phyloP scores from a whole-genome alignment of 1,140 invertebrate genomes.

The Yoshiicerus persimilis region DNA sequence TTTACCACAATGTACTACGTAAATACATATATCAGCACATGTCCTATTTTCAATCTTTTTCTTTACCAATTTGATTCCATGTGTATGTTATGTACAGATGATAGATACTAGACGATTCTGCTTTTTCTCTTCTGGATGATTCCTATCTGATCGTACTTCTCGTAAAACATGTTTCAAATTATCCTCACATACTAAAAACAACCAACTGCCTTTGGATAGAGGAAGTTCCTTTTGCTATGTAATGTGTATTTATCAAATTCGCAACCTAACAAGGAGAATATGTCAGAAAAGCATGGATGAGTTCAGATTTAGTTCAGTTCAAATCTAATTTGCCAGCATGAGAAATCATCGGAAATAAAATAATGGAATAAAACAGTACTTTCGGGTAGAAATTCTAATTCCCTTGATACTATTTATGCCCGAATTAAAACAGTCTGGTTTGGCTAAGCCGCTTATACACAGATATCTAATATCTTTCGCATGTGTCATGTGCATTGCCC shows the following conservation, averaged over 20 bases:
- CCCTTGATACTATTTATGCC: not conserved
- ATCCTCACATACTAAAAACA: not conserved
- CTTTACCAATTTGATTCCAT: not conserved
- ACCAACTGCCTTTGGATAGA: not conserved
- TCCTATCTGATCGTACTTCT: not conserved
- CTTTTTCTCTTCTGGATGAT: not conserved
- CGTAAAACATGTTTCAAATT: not conserved
- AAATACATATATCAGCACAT: not conserved
- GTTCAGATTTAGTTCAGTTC: not conserved
- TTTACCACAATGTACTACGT: not conserved
- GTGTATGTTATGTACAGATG: not conserved
- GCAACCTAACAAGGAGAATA: not conserved
- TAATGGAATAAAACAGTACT: not conserved
- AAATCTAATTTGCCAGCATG: not conserved
- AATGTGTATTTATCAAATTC: not conserved
- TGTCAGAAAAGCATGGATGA: not conserved
- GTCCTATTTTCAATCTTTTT: not conserved
- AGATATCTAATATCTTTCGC: not conserved
- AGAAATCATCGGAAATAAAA: not conserved
- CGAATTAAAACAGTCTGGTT: not conserved
- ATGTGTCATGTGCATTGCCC: not conserved
- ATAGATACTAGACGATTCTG: not conserved
- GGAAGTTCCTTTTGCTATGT: not conserved
- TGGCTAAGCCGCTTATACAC: not conserved
- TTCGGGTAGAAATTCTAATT: not conserved